Evolutionary conservation across 2,888 invertebrate genomes (phyloP).

Genomic region (Nebria salina): DNA sequence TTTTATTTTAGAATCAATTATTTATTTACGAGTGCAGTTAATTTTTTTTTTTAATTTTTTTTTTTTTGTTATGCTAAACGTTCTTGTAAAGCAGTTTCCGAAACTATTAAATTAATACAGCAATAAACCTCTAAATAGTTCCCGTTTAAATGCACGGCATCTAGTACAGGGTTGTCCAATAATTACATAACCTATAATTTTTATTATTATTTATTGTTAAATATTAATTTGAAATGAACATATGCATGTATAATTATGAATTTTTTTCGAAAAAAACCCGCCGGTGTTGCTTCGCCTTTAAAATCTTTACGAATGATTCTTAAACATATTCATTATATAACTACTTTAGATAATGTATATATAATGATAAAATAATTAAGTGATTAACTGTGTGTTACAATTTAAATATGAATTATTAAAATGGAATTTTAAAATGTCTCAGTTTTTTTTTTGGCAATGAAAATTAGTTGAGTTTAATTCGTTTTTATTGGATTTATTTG

Average conservation of each 20-base stretch:
- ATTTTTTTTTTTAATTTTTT: background rate
- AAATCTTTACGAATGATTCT: background rate
- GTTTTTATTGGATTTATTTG: too few species aligned
- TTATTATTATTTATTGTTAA: background rate
- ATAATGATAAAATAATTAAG: conserved; percentile 26
- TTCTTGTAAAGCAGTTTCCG: conserved; percentile 9
- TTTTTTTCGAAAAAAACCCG: background rate
- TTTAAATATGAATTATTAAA: conserved; percentile 8
- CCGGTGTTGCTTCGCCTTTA: background rate
- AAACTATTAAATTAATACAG: conserved; percentile 35
- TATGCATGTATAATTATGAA: background rate
- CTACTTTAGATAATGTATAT: conserved; percentile 16
- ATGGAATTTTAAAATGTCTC: background rate
- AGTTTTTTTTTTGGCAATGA: background rate
- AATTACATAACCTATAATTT: background rate
- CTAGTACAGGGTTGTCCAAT: conserved; percentile 25
- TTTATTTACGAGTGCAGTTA: conserved; percentile 6
- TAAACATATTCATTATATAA: conserved; percentile 7
- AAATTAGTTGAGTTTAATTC: too few species aligned
- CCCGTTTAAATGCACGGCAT: conserved; percentile 26
- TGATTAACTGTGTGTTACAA: conserved; percentile 15
- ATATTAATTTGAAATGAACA: background rate
- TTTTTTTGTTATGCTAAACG: conserved; percentile 18
- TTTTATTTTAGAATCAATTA: background rate
- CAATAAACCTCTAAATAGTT: conserved; percentile 32